Base-by-base conservation (phyloP, 1,140 invertebrate species). In the Charaxes varanes region DNA sequence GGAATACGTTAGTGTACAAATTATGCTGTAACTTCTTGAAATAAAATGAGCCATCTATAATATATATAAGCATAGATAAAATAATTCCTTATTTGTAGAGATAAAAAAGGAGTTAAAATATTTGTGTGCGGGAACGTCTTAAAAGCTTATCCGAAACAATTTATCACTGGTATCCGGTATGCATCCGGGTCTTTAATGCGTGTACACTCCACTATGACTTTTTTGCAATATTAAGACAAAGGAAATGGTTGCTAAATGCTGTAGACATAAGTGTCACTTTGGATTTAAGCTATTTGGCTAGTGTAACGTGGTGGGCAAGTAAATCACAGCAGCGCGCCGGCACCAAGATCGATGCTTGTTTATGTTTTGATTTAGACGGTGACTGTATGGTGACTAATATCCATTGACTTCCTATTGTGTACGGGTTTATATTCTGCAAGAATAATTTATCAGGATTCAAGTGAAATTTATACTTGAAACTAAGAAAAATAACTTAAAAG, bases 141-240 rank as follows among this genome's bases (percentile, higher is more conserved):
- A 18, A 31, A 31, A 31, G 28, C 28, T 31, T 18, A 31, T 31
- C 28, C 28, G 15, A 44, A 44, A 41, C 48, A 51, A 51, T 51
- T 51, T 41, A 44, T 51, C 41, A 30, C 32, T 28, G 22, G 36
- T 37, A 51, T 51, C 48, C 48, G 41, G 48, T 16, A 42, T 32
- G 36, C 14, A 23, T 33, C 16, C 23, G 31, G 21, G 43, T 38
- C 28, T 34, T 41, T 23, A 30, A 37, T n/a, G 35, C 18, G 21
- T 30, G 10, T 28, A 31, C 10, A 7, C 21, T 18, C 33, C n/a
- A 6, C 35, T 19, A 2, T 8, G 8, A 19, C 6, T 28, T 12
- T 19, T 26, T 8, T 15, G 2, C 32, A 28, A 35, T 24, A 23
- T 7, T 5, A 19, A 36, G 8, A 19, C 23, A 26, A 10, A 2